These are phyloP conservation scores for Alcedo atthis DNA, from an alignment of 2,797 vertebrate genomes.

Conservation along the genomic window DNA sequence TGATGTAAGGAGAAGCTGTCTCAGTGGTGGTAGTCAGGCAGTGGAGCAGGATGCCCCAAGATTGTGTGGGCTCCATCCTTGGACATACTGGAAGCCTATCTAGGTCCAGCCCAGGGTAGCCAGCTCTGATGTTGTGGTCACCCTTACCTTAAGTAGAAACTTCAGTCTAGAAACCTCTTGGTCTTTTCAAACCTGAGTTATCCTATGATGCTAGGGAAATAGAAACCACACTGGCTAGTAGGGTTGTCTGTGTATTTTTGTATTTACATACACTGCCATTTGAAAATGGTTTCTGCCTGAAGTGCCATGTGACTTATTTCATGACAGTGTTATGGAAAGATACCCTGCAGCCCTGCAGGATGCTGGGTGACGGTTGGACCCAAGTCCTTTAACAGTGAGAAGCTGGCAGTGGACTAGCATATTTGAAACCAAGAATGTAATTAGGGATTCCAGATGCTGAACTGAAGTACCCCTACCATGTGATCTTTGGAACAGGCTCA, in stretches of 20 bases:
- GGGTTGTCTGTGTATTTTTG: background rate
- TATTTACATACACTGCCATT: background rate
- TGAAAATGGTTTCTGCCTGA: background rate
- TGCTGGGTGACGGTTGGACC: background rate
- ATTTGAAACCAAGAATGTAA: slow-evolving; percentile 46
- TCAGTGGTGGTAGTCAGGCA: background rate
- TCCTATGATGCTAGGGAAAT: background rate
- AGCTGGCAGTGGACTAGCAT: slow-evolving; percentile 21
- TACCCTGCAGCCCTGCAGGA: background rate
- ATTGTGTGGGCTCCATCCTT: background rate
- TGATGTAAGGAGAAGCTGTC: background rate
- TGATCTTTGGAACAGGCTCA: slow-evolving; percentile 52
- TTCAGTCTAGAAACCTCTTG: background rate
- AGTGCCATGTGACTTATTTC: background rate
- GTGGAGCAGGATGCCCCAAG: background rate
- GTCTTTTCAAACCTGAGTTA: background rate
- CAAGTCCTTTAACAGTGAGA: slow-evolving; percentile 1
- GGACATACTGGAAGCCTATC: background rate
- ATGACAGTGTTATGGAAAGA: background rate
- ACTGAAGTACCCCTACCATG: slow-evolving; percentile 44
- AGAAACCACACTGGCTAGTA: background rate
- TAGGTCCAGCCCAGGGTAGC: background rate
- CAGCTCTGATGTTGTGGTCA: background rate
- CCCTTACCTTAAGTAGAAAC: background rate
- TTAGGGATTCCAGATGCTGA: slow-evolving; percentile 54